A percentile compares a stretch with the other conserved stretches of the same genome.
These are phyloP conservation scores for Microtus ochrogaster DNA, from an alignment of 2,113 vertebrate species.

Conservation along the genomic window DNA sequence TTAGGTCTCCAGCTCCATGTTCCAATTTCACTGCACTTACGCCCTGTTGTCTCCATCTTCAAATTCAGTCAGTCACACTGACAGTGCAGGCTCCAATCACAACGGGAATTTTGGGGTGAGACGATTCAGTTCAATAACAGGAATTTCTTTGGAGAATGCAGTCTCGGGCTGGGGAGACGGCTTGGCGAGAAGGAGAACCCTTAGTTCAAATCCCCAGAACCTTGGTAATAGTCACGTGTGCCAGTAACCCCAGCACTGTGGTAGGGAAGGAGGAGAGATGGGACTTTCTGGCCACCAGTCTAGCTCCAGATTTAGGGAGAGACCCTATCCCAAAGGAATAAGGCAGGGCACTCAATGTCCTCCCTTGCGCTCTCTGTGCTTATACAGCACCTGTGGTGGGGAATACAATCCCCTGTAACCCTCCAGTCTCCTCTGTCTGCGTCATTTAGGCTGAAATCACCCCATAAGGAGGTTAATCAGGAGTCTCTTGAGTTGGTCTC, in stretches of 20 bases:
- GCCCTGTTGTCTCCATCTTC: background rate
- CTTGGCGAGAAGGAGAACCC: background rate
- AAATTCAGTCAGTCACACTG: background rate
- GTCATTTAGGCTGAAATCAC: background rate
- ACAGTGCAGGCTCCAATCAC: background rate
- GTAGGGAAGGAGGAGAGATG: too few relatives aligned
- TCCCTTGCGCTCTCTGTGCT: background rate
- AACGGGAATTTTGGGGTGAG: background rate
- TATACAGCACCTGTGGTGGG: background rate
- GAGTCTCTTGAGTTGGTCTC: background rate
- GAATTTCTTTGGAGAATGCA: background rate
- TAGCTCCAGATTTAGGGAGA: background rate
- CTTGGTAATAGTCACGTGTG: background rate
- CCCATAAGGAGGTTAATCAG: background rate
- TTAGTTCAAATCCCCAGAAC: background rate
- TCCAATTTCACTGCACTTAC: background rate
- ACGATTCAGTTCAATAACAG: background rate
- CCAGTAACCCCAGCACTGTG: background rate
- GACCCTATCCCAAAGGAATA: background rate
- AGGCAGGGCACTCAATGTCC: background rate
- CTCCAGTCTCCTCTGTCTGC: background rate
- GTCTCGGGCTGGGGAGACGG: background rate
- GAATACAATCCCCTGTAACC: background rate
- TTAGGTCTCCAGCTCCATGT: background rate
- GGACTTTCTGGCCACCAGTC: background rate